Evolutionary conservation across 2,797 vertebrate genomes (phyloP).

Genomic region (Limnodromus scolopaceus): DNA sequence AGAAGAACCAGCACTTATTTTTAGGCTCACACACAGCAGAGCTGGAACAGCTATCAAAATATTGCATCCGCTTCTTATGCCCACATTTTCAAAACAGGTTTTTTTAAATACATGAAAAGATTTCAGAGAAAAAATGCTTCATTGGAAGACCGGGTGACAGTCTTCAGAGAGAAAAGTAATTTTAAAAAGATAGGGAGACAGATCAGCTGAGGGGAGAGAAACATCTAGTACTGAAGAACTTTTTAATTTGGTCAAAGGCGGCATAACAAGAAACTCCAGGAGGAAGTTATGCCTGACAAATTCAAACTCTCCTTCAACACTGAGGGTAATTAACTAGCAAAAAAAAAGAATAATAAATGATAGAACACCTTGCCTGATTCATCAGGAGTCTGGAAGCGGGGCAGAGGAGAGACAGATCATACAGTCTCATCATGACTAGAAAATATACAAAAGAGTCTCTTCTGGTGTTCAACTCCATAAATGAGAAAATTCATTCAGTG

Average conservation of each 20-base stretch:
- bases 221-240: background rate
- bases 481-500: background rate
- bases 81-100: background rate
- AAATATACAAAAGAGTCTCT: background rate
- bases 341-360: background rate
- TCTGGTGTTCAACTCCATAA: background rate
- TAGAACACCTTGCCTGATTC: rapidly evolving
- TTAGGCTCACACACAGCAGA: background rate
- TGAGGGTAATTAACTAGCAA: background rate
- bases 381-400: background rate
- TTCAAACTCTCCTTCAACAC: background rate
- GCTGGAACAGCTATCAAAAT: background rate
- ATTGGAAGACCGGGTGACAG: background rate
- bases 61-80: background rate
- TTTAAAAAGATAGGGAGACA: background rate
- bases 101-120: background rate
- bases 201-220: background rate
- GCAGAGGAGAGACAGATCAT: background rate
- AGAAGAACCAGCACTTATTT: background rate
- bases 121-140: background rate
- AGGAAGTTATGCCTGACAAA: background rate
- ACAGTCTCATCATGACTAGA: background rate
- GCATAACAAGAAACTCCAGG: background rate
- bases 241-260: background rate
- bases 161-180: background rate